Percentiles rank a stretch among this genome's conserved stretches.
Conservation (phyloP, 2,797 vertebrate species). For the Dicrostonyx torquatus region DNA sequence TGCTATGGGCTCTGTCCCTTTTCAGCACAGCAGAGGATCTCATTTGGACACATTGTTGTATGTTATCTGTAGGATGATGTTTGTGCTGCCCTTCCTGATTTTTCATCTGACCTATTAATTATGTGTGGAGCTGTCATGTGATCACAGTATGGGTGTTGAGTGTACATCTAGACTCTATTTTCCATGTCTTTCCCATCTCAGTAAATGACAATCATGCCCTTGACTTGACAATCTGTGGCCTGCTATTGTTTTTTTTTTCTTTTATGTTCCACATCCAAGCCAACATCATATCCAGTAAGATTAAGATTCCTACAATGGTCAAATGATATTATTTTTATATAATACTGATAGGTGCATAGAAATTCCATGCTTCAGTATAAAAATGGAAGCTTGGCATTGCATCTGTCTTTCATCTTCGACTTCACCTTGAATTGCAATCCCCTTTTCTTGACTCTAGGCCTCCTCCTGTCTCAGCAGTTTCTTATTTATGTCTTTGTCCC, state of each 20-base stretch:
- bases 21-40: not conserved
- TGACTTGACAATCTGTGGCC: not conserved
- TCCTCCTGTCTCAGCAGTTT: conserved; percentile 51
- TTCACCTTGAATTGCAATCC: not conserved
- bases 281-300: not conserved
- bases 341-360: not conserved
- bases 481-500: conserved; percentile 17
- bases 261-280: not conserved
- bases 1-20: not conserved
- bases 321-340: conserved; percentile 24
- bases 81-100: not conserved
- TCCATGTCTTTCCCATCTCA: not conserved
- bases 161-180: not conserved
- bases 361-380: not conserved
- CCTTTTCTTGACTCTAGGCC: not conserved
- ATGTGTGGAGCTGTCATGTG: not conserved
- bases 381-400: not conserved
- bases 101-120: not conserved
- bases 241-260: not conserved
- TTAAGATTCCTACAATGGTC: not conserved
- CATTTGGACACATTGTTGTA: not conserved
- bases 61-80: not conserved
- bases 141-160: not conserved
- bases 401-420: not conserved
- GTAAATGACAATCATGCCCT: not conserved